These are phyloP conservation scores for Tokudaia tokunoshimensis DNA, from an alignment of 2,797 vertebrate species.

Conservation along the genomic window DNA sequence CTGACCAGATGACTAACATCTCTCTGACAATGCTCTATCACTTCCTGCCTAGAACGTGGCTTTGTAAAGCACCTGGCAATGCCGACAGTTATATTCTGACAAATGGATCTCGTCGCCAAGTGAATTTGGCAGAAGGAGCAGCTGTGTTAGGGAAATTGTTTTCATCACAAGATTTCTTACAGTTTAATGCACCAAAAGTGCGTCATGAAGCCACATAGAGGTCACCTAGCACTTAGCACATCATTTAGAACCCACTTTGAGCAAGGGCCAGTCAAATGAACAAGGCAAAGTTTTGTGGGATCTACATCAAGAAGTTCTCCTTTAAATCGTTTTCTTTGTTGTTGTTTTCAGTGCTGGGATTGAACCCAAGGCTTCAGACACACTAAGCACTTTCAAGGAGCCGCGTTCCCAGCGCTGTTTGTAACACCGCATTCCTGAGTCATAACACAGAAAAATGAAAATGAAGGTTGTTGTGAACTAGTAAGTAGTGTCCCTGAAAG, in stretches of 20 bases:
- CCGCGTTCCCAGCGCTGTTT: neutral
- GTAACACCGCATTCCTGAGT: neutral
- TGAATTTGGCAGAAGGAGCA: neutral
- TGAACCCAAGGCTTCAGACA: neutral
- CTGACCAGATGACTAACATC: neutral
- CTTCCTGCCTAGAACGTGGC: neutral
- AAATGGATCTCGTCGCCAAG: slow-evolving; percentile 30
- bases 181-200: neutral
- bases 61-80: neutral
- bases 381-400: neutral
- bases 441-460: slow-evolving; percentile 16
- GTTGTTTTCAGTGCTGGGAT: neutral
- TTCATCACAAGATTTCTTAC: slow-evolving; percentile 24
- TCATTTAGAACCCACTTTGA: neutral
- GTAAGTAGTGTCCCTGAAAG: neutral
- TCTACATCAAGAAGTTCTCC: neutral
- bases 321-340: neutral
- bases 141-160: slow-evolving; percentile 4
- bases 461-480: neutral
- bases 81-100: neutral
- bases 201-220: neutral
- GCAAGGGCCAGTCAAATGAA: neutral
- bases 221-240: neutral
- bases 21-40: neutral
- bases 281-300: neutral